Evolutionary conservation across 2,113 vertebrate species (phyloP).

Genomic region (Orycteropus afer): DNA sequence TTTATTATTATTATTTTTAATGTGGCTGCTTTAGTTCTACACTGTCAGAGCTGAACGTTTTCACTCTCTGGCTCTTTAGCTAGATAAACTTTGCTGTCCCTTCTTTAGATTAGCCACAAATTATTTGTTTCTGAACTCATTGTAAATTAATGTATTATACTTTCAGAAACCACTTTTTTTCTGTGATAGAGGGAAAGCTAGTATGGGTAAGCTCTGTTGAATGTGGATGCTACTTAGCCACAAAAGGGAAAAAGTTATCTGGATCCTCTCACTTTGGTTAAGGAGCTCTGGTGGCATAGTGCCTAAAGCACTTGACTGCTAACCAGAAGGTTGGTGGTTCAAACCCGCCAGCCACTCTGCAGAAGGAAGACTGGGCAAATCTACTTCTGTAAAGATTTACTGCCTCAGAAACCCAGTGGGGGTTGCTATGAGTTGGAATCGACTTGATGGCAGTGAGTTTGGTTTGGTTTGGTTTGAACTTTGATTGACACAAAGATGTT

Average conservation of each 20-base stretch:
- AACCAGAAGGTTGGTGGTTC: no score
- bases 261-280: background rate
- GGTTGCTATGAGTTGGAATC: no score
- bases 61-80: slow-evolving; percentile 6
- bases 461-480: no score
- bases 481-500: background rate
- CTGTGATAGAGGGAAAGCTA: background rate
- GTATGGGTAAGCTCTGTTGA: background rate
- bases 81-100: slow-evolving; percentile 12
- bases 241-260: background rate
- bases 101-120: slow-evolving; percentile 2
- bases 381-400: no score
- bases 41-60: background rate
- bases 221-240: background rate
- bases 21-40: background rate
- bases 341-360: no score
- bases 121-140: slow-evolving; percentile 47
- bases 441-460: no score
- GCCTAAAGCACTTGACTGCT: no score
- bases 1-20: no score
- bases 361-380: no score
- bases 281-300: no score
- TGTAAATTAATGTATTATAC: background rate
- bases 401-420: no score
- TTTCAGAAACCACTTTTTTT: background rate